Conservation (phyloP, 2,113 vertebrate genomes). For the Narcine bancroftii region DNA sequence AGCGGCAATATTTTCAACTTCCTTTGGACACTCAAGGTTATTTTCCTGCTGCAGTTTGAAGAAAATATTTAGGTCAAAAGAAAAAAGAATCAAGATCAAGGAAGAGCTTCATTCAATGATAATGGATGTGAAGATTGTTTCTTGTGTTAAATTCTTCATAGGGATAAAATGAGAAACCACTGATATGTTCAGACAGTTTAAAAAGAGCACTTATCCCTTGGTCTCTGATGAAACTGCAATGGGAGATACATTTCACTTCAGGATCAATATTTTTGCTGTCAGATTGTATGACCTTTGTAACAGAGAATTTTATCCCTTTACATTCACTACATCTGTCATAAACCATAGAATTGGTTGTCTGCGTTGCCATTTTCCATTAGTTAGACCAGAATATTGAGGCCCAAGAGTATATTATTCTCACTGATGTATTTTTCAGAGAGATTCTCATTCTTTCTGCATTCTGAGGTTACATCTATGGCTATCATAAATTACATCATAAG, state of each 20-base stretch:
- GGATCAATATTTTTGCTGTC: slow-evolving; percentile 22
- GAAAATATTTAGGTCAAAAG: not conserved
- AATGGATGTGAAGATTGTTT: slow-evolving; percentile 9
- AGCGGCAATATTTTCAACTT: not conserved
- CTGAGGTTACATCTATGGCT: not conserved
- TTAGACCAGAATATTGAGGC: not conserved
- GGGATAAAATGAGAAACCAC: not conserved
- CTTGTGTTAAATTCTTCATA: not conserved
- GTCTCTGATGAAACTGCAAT: not conserved
- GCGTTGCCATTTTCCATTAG: not conserved
- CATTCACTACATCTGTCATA: not conserved
- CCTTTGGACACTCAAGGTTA: not conserved
- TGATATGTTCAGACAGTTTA: slow-evolving; percentile 21
- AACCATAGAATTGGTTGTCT: not conserved
- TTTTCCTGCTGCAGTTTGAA: not conserved
- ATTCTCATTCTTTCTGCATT: not conserved
- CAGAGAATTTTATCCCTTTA: not conserved
- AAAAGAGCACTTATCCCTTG: not conserved
- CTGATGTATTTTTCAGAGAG: not conserved
- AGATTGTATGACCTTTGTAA: not conserved
- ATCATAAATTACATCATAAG: not conserved
- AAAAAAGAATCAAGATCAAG: not conserved
- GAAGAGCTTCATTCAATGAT: not conserved
- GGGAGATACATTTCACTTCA: slow-evolving; percentile 7
- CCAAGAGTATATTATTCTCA: not conserved